A percentile compares a stretch with the other conserved stretches of the same genome.
Conservation (phyloP, 2,797 vertebrate genomes). For the Rhadinocentrus ornatus region DNA sequence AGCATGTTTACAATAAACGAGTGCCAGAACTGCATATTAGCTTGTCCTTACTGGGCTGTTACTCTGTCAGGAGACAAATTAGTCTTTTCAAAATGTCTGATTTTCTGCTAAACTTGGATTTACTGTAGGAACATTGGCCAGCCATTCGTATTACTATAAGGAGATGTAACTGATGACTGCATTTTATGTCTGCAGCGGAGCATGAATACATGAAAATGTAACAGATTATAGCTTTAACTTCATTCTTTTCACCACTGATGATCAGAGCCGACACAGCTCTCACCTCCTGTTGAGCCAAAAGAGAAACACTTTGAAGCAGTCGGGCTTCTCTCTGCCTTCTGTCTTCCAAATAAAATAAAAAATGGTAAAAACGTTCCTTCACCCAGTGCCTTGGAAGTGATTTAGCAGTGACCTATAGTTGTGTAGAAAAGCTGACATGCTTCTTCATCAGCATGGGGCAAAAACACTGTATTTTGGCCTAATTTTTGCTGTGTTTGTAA, state of each 20-base stretch:
- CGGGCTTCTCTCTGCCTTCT: not conserved
- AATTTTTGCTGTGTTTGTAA: not conserved
- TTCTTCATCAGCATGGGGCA: not conserved
- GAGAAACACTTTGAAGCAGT: not conserved
- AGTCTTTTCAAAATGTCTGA: not conserved
- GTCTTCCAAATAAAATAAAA: not conserved
- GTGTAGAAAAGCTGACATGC: conserved; percentile 12
- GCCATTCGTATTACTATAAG: not conserved
- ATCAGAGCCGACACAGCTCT: not conserved
- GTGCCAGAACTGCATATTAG: not conserved
- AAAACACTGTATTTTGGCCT: not conserved
- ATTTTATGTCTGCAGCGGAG: not conserved
- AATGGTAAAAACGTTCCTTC: conserved; percentile 27
- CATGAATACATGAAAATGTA: not conserved
- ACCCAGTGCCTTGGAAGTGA: conserved; percentile 39
- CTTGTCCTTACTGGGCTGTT: not conserved
- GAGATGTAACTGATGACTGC: not conserved
- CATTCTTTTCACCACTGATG: not conserved
- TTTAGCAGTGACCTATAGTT: conserved; percentile 38
- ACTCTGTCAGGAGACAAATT: not conserved
- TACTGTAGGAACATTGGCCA: not conserved
- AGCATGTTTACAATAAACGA: not conserved
- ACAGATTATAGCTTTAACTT: not conserved
- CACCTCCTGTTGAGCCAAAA: not conserved
- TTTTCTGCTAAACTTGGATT: not conserved